These are phyloP conservation scores for Apus apus DNA, from an alignment of 2,113 vertebrate species.

Conservation along the genomic window DNA sequence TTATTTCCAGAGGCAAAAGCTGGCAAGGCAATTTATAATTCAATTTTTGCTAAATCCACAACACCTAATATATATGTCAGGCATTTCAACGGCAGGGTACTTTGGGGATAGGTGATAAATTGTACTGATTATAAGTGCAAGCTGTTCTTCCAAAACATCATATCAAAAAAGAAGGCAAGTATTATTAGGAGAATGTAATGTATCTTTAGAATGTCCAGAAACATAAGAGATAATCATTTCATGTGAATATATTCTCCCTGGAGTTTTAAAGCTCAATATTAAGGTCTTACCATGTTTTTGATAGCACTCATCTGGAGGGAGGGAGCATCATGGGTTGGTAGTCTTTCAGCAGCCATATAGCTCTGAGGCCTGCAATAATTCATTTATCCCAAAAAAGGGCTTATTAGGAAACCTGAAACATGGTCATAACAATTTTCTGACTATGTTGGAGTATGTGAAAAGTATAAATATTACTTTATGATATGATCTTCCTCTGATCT, in stretches of 20 bases:
- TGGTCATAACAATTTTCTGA: conserved; percentile 71
- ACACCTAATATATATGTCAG: conserved; percentile 98
- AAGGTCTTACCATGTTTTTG: conserved; percentile 68
- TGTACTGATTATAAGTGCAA: conserved; percentile 86
- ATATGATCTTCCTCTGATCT: conserved; percentile 74
- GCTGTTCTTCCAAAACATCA: conserved; percentile 84
- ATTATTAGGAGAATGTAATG: conserved; percentile 81
- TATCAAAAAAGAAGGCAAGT: conserved; percentile 79
- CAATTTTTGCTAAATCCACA: conserved; percentile 92
- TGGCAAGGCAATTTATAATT: conserved; percentile 91
- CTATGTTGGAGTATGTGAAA: conserved; percentile 58
- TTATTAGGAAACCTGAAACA: conserved; percentile 71
- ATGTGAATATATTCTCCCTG: conserved; percentile 68
- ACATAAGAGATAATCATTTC: conserved; percentile 79
- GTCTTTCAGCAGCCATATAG: conserved; percentile 72
- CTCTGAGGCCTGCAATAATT: conserved; percentile 71
- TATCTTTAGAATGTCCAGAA: conserved; percentile 81
- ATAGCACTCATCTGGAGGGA: conserved; percentile 73
- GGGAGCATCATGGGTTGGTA: conserved; percentile 55
- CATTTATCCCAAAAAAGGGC: conserved; percentile 58
- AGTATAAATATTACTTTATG: conserved; percentile 75
- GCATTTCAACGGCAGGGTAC: conserved; percentile 89
- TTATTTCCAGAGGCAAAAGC: conserved; percentile 88
- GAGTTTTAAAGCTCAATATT: conserved; percentile 70
- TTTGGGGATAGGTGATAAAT: conserved; percentile 88